These are phyloP conservation scores for Ormia ochracea DNA, from an alignment of 2,888 invertebrate species.

Conservation along the genomic window DNA sequence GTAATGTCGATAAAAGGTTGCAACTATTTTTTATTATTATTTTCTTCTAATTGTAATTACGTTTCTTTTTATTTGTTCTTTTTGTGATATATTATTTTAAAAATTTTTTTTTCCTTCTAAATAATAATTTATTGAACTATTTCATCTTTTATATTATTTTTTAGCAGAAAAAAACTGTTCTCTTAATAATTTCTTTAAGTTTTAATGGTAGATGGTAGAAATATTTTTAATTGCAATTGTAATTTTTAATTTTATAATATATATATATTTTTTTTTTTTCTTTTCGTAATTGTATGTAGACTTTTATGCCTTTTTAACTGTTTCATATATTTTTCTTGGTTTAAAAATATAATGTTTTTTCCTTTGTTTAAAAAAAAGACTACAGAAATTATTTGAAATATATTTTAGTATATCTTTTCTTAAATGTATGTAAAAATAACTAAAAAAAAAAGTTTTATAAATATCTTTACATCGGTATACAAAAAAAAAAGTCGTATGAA, in stretches of 20 bases:
- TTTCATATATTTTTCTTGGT: conserved; percentile 22
- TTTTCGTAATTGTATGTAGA: conserved; percentile 42
- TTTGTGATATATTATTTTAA: conserved; percentile 39
- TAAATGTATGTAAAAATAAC: conserved; percentile 52
- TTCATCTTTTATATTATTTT: not conserved
- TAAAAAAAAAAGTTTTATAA: conserved; percentile 48
- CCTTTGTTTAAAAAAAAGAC: conserved; percentile 65
- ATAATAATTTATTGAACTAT: conserved; percentile 44
- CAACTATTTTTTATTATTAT: conserved; percentile 52
- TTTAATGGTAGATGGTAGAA: conserved; percentile 30
- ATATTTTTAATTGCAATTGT: conserved; percentile 56
- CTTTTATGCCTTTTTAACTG: conserved; percentile 28
- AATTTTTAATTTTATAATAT: not conserved
- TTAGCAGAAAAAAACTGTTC: conserved; percentile 24
- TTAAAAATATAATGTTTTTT: conserved; percentile 62
- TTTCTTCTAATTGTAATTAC: conserved; percentile 20
- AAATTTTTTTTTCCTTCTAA: conserved; percentile 28
- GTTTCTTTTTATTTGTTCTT: not conserved
- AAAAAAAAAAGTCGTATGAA: conserved; percentile 66
- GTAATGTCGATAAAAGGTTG: conserved; percentile 53
- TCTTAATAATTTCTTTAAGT: conserved; percentile 19
- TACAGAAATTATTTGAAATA: conserved; percentile 65
- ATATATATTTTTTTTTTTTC: conserved; percentile 11
- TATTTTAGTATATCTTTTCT: conserved; percentile 27
- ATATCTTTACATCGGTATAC: conserved; percentile 47